Evolutionary conservation across 2,113 vertebrate species (phyloP), one percentile per base, ranked within the genome.

Genomic region (Rhipidura dahli): DNA sequence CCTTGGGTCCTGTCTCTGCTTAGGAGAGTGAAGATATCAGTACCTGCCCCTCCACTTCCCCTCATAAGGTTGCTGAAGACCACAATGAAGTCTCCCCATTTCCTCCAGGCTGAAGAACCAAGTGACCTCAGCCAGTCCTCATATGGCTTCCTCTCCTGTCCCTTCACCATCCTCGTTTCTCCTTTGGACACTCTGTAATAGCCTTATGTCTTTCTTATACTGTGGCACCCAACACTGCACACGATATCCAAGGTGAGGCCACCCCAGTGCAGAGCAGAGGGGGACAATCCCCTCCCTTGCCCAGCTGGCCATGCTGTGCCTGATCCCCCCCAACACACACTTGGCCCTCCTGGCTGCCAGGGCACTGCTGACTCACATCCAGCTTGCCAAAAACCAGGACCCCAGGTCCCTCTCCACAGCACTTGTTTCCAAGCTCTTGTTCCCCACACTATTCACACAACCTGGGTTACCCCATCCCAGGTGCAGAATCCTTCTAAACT

Each of bases 261-360:
- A 0, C 18, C 9, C 37, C 33, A 33, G 27, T 1, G 7, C n/a
- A 57, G 19, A 49, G 31, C 60, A 75, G 61, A 27, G 22, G 1
- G 0, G 45, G 27, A 44, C 53, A 60, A 37, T 60, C 39, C 16
- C 35, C 45, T 53, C 18, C 33, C 33, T 51, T 18, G 2, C 17
- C 53, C 0, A 0, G 33, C 72, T 68, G 44, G 4, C 0, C 0
- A 37, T 69, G 54, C 18, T 45, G 33, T 37, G 11, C 23, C 72
- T 77, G 53, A 37, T 51, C 37, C 7, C 0, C 11, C 13, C 27
- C 39, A 61, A 39, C 22, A 33, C 53, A 53, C 0, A 0, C 0
- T 2, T 37, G 28, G 15, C 33, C 12, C 28, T 61, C 27, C 53
- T 78, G 63, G 33, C 45, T 69, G 27, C 53, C 72, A 33, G 18